Percentiles rank a stretch among this genome's conserved stretches.
These are phyloP conservation scores for Scaptomyza flava DNA, from an alignment of 2,888 invertebrate genomes.

Conservation along the genomic window DNA sequence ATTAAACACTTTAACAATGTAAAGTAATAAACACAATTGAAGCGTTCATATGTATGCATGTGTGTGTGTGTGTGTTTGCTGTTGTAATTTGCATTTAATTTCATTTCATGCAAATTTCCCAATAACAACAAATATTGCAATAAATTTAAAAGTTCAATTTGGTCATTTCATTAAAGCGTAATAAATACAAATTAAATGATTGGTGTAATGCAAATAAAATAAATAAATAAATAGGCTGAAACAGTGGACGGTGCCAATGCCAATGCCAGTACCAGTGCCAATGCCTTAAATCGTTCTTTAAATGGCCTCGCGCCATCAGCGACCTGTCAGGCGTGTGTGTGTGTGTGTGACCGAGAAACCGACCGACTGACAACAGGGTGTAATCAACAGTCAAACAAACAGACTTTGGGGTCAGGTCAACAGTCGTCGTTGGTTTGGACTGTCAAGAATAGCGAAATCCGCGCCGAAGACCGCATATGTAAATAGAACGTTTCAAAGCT, in stretches of 20 bases:
- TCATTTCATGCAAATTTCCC: slow-evolving; percentile 47
- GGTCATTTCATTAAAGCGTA: slow-evolving; percentile 55
- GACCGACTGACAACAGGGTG: slow-evolving; percentile 14
- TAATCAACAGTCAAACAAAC: slow-evolving; percentile 39
- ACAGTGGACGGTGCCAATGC: neutral
- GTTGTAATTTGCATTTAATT: slow-evolving; percentile 63
- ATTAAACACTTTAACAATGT: slow-evolving; percentile 27
- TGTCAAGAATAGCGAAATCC: slow-evolving; percentile 1
- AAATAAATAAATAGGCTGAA: neutral
- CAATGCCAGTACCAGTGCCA: neutral
- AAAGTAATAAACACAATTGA: slow-evolving; percentile 53
- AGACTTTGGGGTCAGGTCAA: neutral
- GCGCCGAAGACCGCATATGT: neutral
- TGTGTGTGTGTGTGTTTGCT: slow-evolving; percentile 23
- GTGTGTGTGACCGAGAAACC: slow-evolving; percentile 16
- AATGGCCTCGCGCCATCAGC: slow-evolving; percentile 32
- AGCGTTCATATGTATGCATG: slow-evolving; percentile 12
- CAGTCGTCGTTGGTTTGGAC: slow-evolving; percentile 6
- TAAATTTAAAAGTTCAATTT: slow-evolving; percentile 35
- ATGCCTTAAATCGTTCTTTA: slow-evolving; percentile 42
- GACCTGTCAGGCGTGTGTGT: slow-evolving; percentile 29
- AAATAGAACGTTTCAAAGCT: neutral
- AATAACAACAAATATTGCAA: slow-evolving; percentile 40
- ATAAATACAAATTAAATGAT: slow-evolving; percentile 42
- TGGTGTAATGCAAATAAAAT: neutral